A percentile compares a stretch with the other conserved stretches of the same genome.
These are phyloP conservation scores for Allenopithecus nigroviridis DNA, from an alignment of 2,797 vertebrate genomes.

Conservation along the genomic window DNA sequence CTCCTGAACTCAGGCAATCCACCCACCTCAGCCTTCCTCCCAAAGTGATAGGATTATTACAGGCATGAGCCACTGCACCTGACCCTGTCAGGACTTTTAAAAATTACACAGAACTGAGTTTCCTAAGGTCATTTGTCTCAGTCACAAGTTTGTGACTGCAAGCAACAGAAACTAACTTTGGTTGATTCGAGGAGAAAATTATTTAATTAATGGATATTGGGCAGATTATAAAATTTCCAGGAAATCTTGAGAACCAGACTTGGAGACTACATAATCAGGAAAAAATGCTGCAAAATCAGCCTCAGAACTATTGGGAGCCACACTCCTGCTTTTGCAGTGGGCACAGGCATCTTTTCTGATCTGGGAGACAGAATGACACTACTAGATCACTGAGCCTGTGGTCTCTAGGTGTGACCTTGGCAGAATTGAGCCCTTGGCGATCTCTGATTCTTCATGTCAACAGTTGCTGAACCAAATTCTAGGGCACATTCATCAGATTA, in stretches of 20 bases:
- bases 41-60: not conserved
- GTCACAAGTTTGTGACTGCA: not conserved
- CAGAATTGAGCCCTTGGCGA: not conserved
- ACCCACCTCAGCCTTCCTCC: not conserved
- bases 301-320: too few relatives aligned
- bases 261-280: not conserved
- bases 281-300: not conserved
- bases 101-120: not conserved
- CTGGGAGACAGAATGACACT: not conserved
- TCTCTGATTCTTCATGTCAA: too few relatives aligned
- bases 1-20: not conserved
- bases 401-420: not conserved
- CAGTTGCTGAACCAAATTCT: not conserved
- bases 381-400: not conserved
- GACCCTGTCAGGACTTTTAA: not conserved
- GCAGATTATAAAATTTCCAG: not conserved
- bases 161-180: conserved; percentile 33
- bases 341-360: not conserved
- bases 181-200: not conserved
- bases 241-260: not conserved
- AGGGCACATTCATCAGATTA: not conserved
- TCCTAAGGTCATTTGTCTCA: not conserved
- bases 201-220: not conserved
- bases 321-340: not conserved
- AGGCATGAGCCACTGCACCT: not conserved